Conservation (phyloP, 2,888 invertebrate species). For the Dorcus parallelipipedus region DNA sequence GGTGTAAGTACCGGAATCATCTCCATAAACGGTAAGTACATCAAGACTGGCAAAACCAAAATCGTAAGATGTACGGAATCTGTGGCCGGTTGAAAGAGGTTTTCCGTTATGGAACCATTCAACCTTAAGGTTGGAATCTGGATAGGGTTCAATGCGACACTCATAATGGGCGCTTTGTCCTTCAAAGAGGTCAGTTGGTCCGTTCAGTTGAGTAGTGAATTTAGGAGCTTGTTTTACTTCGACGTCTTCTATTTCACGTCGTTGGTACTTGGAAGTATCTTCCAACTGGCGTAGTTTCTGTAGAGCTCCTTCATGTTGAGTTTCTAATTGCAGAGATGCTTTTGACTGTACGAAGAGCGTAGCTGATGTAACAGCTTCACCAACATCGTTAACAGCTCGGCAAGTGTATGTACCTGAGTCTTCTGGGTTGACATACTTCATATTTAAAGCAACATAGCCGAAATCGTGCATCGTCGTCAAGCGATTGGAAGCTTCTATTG, state of each 20-base stretch:
- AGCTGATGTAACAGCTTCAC: slow-evolving; percentile 93
- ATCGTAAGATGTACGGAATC: slow-evolving; percentile 91
- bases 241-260: slow-evolving; percentile 78
- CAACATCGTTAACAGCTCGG: slow-evolving; percentile 86
- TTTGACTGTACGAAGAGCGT: slow-evolving; percentile 88
- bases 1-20: slow-evolving; percentile 91
- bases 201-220: slow-evolving; percentile 82
- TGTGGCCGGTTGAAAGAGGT: slow-evolving; percentile 81
- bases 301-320: slow-evolving; percentile 84
- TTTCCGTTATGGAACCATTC: slow-evolving; percentile 94
- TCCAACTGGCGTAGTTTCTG: slow-evolving; percentile 85
- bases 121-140: slow-evolving; percentile 82
- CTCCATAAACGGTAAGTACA: slow-evolving; percentile 87
- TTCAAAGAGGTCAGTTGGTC: slow-evolving; percentile 80
- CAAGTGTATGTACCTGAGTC: slow-evolving; percentile 97
- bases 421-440: slow-evolving; percentile 92
- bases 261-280: slow-evolving; percentile 73
- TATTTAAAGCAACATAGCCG: slow-evolving; percentile 92
- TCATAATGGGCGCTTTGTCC: slow-evolving; percentile 91
- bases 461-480: slow-evolving; percentile 96
- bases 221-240: slow-evolving; percentile 78
- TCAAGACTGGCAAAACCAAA: slow-evolving; percentile 97
- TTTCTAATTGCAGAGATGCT: slow-evolving; percentile 81
- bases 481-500: slow-evolving; percentile 85
- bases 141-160: slow-evolving; percentile 89